Conservation (phyloP, 2,113 vertebrate genomes). For the Neotragus pygmaeus region DNA sequence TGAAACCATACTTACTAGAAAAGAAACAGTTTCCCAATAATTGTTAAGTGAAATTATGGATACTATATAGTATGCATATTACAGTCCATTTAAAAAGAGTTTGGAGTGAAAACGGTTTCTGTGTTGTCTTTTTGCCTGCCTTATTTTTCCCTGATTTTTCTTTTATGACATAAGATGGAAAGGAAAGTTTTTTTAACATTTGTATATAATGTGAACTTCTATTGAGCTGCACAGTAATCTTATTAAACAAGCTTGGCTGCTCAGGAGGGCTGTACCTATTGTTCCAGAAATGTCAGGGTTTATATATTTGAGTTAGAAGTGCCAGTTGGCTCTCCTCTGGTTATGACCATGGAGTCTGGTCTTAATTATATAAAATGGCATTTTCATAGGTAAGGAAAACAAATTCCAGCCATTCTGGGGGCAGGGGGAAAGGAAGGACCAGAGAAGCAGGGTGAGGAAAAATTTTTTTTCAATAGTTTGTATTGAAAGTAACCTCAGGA, state of each 20-base stretch:
- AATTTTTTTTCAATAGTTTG: background rate
- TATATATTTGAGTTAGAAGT: background rate
- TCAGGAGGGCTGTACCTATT: background rate
- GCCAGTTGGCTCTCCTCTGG: background rate
- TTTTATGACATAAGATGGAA: background rate
- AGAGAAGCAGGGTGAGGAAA: background rate
- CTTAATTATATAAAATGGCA: slow-evolving; percentile 35
- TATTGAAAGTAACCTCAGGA: background rate
- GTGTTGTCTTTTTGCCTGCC: background rate
- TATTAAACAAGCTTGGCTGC: background rate
- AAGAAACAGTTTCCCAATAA: background rate
- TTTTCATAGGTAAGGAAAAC: slow-evolving; percentile 35
- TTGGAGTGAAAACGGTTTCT: background rate
- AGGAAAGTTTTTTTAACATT: background rate
- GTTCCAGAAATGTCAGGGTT: slow-evolving; percentile 22
- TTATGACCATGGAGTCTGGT: background rate
- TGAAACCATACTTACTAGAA: background rate
- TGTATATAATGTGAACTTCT: background rate
- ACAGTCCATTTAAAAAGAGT: background rate
- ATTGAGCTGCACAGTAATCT: background rate
- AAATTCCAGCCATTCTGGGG: background rate
- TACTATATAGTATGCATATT: background rate
- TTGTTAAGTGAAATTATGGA: background rate
- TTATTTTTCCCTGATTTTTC: background rate
- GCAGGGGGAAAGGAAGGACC: background rate